Conservation (phyloP, 2,888 invertebrate genomes). For the Drosophila phalerata region DNA sequence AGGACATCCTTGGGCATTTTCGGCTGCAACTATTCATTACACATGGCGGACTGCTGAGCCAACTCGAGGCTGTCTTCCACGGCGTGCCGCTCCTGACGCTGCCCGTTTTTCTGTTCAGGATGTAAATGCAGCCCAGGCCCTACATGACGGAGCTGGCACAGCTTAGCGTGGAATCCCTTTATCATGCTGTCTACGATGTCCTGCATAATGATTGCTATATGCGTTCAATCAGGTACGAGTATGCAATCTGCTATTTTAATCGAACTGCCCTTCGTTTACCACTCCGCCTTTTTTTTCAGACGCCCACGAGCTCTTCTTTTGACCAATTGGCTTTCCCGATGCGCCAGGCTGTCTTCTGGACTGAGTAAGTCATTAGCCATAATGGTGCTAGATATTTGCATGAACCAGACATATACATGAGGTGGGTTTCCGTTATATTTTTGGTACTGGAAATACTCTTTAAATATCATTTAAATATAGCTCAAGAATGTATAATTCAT, state of each 20-base stretch:
- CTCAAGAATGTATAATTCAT: too few relatives aligned
- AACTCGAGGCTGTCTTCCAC: slow-evolving; percentile 92
- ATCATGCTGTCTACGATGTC: slow-evolving; percentile 89
- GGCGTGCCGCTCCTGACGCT: slow-evolving; percentile 91
- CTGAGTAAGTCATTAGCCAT: slow-evolving; percentile 92
- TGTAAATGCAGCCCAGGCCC: slow-evolving; percentile 91
- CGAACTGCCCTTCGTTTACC: slow-evolving; percentile 20
- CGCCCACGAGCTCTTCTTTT: slow-evolving; percentile 86
- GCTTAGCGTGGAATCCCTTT: slow-evolving; percentile 88
- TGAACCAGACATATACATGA: slow-evolving; percentile 89
- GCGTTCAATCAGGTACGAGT: slow-evolving; percentile 87
- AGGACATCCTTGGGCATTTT: slow-evolving; percentile 87
- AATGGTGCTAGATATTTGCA: slow-evolving; percentile 88
- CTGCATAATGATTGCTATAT: slow-evolving; percentile 89
- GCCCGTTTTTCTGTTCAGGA: slow-evolving; percentile 92
- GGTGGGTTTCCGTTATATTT: slow-evolving; percentile 63
- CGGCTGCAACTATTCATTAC: slow-evolving; percentile 91
- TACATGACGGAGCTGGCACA: slow-evolving; percentile 89
- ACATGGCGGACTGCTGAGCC: slow-evolving; percentile 91
- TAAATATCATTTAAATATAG: too few relatives aligned
- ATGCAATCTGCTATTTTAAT: slow-evolving; percentile 28
- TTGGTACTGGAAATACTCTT: background rate
- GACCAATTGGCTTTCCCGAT: slow-evolving; percentile 91
- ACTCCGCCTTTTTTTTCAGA: slow-evolving; percentile 31
- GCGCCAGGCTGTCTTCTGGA: slow-evolving; percentile 92